Conservation (phyloP, 2,113 vertebrate genomes). For the Salvator merianae region DNA sequence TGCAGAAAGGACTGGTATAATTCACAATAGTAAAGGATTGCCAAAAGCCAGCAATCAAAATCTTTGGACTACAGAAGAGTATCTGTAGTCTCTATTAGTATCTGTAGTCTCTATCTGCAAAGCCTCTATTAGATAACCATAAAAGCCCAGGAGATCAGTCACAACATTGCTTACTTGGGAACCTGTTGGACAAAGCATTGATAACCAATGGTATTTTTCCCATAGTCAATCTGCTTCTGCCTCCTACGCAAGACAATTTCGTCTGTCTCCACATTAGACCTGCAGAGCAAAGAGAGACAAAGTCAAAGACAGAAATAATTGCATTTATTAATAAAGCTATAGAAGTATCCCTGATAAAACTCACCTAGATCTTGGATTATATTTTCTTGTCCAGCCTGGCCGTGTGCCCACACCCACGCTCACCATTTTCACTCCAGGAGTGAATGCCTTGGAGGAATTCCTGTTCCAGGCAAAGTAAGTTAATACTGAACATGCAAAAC, state of each 20-base stretch:
- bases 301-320: background rate
- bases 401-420: slow-evolving; percentile 85
- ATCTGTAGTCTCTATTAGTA: too few relatives aligned
- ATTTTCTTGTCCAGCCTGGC: slow-evolving; percentile 43
- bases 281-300: slow-evolving; percentile 36
- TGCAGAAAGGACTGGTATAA: background rate
- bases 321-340: background rate
- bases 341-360: background rate
- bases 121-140: background rate
- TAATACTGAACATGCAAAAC: background rate
- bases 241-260: slow-evolving; percentile 75
- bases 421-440: slow-evolving; percentile 65
- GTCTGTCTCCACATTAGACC: slow-evolving; percentile 81
- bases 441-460: background rate
- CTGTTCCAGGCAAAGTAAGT: background rate
- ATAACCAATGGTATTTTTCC: slow-evolving; percentile 84
- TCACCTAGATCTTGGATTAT: slow-evolving; percentile 45
- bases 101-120: background rate
- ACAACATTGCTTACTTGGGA: slow-evolving; percentile 74
- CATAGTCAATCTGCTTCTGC: slow-evolving; percentile 89
- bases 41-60: too few relatives aligned
- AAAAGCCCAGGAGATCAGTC: background rate
- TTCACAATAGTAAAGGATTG: background rate
- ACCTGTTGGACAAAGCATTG: slow-evolving; percentile 83
- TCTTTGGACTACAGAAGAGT: background rate